Percentiles rank a stretch among this genome's conserved stretches.
Evolutionary conservation across 1,140 invertebrate genomes (phyloP).

Genomic region (Bathynomus jamesi): DNA sequence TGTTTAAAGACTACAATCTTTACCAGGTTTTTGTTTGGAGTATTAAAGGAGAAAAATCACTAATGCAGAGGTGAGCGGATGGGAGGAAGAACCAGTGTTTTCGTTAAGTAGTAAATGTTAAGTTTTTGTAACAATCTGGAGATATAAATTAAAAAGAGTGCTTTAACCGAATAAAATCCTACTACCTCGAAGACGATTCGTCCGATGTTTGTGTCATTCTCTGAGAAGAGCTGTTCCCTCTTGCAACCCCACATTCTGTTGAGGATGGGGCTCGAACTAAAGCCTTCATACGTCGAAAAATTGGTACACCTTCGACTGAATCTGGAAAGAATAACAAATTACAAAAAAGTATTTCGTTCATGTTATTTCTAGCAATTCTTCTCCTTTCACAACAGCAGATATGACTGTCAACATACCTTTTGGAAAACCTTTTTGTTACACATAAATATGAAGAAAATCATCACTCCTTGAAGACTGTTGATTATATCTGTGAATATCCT

Average conservation of each 20-base stretch:
- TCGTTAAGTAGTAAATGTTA: too few species aligned
- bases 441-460: conserved; percentile 79
- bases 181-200: background rate
- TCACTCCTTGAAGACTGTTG: conserved; percentile 73
- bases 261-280: background rate
- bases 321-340: background rate
- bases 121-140: too few species aligned
- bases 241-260: background rate
- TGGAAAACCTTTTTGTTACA: conserved; percentile 54
- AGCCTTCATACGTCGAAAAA: background rate
- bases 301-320: background rate
- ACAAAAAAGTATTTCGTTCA: background rate
- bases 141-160: too few species aligned
- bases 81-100: too few species aligned
- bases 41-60: too few species aligned
- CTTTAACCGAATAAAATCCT: too few species aligned
- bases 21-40: too few species aligned
- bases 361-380: background rate
- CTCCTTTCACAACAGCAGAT: background rate
- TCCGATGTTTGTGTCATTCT: background rate
- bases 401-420: background rate
- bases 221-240: background rate
- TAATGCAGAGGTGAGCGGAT: too few species aligned
- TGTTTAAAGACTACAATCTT: too few species aligned
- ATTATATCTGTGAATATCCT: conserved; percentile 61